Evolutionary conservation across 2,888 invertebrate species (phyloP).

Genomic region (Sarcophaga variegata): DNA sequence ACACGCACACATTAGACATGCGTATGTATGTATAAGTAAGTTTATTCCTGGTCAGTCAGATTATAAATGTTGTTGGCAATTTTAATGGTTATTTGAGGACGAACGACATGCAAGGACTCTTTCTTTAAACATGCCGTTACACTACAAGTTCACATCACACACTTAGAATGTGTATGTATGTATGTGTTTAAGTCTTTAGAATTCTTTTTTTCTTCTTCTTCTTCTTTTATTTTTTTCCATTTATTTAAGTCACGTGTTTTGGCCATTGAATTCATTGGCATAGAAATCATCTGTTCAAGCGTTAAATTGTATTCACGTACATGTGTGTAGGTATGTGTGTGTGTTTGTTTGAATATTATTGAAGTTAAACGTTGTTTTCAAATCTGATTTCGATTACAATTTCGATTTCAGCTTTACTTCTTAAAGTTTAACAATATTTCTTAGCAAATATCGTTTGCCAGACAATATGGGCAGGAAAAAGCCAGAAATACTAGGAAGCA

Average conservation of each 20-base stretch:
- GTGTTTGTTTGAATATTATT: background rate
- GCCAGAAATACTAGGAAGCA: no score
- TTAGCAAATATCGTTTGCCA: no score
- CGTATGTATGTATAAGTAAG: conserved; percentile 5
- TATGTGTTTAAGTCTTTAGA: background rate
- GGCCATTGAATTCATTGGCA: conserved; percentile 66
- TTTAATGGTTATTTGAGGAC: conserved; percentile 54
- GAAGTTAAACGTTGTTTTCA: background rate
- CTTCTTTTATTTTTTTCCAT: conserved; percentile 38
- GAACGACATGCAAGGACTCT: conserved; percentile 20
- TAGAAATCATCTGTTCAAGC: conserved; percentile 66
- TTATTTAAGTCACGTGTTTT: conserved; percentile 69
- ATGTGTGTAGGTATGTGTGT: background rate
- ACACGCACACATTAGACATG: background rate
- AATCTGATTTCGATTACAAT: conserved; percentile 30
- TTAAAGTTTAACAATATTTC: no score
- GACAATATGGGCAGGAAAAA: no score
- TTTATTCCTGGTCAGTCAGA: conserved; percentile 45
- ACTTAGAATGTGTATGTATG: background rate
- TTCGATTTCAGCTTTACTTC: background rate
- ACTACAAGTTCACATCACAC: background rate
- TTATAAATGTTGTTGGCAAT: conserved; percentile 58
- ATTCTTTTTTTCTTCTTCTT: background rate
- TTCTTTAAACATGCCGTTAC: background rate
- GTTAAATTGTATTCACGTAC: conserved; percentile 66